These are phyloP conservation scores for Elephas maximus DNA, from an alignment of 2,113 vertebrate genomes.

Conservation along the genomic window DNA sequence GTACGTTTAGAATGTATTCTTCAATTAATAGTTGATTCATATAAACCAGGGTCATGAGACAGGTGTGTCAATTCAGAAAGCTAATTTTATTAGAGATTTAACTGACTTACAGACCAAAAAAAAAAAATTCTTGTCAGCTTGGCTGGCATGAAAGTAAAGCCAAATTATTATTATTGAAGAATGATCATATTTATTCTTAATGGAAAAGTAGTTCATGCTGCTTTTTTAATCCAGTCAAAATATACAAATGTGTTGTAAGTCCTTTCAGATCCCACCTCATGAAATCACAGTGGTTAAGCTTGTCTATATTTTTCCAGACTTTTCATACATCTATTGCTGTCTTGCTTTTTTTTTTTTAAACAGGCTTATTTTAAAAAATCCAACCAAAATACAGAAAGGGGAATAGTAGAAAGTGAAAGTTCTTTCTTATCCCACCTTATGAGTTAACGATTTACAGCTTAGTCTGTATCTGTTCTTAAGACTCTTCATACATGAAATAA, in stretches of 20 bases:
- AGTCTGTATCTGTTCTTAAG: background rate
- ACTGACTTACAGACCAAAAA: background rate
- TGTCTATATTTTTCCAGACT: background rate
- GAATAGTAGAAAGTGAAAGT: background rate
- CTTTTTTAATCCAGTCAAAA: background rate
- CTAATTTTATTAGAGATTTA: constrained; percentile 49
- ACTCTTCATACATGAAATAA: background rate
- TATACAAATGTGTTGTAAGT: background rate
- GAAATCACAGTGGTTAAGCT: background rate
- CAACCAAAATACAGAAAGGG: background rate
- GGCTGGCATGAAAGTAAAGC: constrained; percentile 27
- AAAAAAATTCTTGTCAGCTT: background rate
- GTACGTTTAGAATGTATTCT: background rate
- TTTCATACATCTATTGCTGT: background rate
- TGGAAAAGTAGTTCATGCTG: background rate
- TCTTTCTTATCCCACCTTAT: background rate
- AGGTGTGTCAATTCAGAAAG: background rate
- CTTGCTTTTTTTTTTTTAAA: no score
- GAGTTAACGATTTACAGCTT: background rate
- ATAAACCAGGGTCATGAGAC: background rate
- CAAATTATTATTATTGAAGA: constrained; percentile 36
- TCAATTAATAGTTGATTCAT: background rate
- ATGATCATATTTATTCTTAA: background rate
- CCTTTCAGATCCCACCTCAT: background rate
- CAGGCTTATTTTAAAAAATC: background rate